These are phyloP conservation scores for Clivina fossor DNA, from an alignment of 2,888 invertebrate species.

Conservation along the genomic window DNA sequence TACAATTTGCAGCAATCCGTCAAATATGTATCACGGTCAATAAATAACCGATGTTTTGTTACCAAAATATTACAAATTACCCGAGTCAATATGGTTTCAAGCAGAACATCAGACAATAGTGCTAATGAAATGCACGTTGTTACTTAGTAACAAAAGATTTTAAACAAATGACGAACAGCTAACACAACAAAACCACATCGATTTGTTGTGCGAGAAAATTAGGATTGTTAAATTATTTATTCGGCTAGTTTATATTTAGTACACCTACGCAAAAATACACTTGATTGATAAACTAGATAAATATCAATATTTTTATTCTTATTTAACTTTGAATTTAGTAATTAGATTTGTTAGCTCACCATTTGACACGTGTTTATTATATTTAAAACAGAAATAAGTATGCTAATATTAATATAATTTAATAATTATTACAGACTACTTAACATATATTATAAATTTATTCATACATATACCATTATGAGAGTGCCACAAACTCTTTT, in stretches of 20 bases:
- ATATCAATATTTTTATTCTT: too few species aligned
- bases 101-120: conserved; percentile 14
- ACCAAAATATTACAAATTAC: conserved; percentile 25
- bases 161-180: conserved; percentile 12
- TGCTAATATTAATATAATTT: too few species aligned
- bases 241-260: neutral
- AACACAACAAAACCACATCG: conserved; percentile 13
- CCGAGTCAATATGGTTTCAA: conserved; percentile 14
- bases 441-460: too few species aligned
- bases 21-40: conserved; percentile 23
- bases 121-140: conserved; percentile 13
- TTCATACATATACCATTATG: too few species aligned
- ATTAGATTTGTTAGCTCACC: too few species aligned
- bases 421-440: too few species aligned
- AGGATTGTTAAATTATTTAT: too few species aligned
- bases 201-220: too few species aligned
- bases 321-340: too few species aligned
- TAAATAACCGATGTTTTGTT: conserved; percentile 4
- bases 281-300: neutral
- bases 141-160: conserved; percentile 11
- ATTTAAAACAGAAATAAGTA: too few species aligned
- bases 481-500: too few species aligned
- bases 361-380: too few species aligned
- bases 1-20: conserved; percentile 16
- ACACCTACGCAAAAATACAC: neutral